Evolutionary conservation across 2,113 vertebrate species (phyloP).

Genomic region (Peromyscus maniculatus): DNA sequence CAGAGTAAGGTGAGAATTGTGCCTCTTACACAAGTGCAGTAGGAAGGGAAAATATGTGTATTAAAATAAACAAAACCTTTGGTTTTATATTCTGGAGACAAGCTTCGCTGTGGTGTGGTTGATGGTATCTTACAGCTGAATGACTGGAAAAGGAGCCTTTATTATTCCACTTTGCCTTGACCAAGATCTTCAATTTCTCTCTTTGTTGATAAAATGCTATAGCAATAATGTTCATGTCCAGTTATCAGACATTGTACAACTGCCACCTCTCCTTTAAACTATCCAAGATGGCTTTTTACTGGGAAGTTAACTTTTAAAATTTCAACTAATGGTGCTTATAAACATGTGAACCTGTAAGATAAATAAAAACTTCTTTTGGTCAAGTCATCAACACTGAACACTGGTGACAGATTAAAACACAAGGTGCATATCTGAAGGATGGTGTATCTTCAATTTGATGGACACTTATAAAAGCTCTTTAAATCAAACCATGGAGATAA

Average conservation of each 20-base stretch:
- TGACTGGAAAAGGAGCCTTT: not conserved
- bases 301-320: not conserved
- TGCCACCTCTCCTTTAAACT: not conserved
- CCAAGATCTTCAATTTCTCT: not conserved
- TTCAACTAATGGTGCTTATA: not conserved
- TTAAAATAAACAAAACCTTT: conserved; percentile 63
- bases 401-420: fast-evolving
- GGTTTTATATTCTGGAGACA: conserved; percentile 50
- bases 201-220: not conserved
- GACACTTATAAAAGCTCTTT: not conserved
- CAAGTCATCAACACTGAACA: not conserved
- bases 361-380: not conserved
- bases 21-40: conserved; percentile 68
- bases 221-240: not conserved
- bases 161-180: not conserved
- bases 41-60: conserved; percentile 64
- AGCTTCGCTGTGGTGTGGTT: not conserved
- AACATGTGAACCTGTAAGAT: not conserved
- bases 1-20: conserved; percentile 69
- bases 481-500: not conserved
- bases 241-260: not conserved
- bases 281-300: not conserved
- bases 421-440: not conserved
- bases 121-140: fast-evolving
- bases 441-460: not conserved